These are phyloP conservation scores for Tipula helvola DNA, from an alignment of 2,888 invertebrate genomes.

Conservation along the genomic window DNA sequence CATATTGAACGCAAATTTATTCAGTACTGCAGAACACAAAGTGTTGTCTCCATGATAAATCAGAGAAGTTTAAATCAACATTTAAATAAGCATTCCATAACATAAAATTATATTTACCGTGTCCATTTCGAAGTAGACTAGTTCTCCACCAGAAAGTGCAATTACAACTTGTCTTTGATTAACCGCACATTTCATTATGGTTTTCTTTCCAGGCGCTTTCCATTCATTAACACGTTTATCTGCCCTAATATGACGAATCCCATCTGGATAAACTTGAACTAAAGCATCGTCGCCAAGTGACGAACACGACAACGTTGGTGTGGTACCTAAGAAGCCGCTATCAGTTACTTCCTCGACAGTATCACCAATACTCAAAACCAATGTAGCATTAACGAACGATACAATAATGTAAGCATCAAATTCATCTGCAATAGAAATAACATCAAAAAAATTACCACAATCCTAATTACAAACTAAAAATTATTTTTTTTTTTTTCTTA, in stretches of 20 bases:
- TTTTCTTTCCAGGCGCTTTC: constrained; percentile 96
- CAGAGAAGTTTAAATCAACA: constrained; percentile 15
- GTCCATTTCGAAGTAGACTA: constrained; percentile 99
- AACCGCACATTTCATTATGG: constrained; percentile 94
- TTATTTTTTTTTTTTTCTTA: background rate
- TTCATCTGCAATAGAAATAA: constrained; percentile 62
- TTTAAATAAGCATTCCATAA: background rate
- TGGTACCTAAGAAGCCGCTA: constrained; percentile 97
- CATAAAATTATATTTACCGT: constrained; percentile 49
- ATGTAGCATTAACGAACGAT: constrained; percentile 93
- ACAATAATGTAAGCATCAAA: constrained; percentile 99
- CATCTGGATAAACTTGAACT: constrained; percentile 97
- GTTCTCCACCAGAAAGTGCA: constrained; percentile 90
- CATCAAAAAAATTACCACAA: background rate
- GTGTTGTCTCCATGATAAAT: constrained; percentile 34
- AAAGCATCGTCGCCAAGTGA: constrained; percentile 95
- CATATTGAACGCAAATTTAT: constrained; percentile 12
- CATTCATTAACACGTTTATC: constrained; percentile 98
- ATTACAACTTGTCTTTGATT: constrained; percentile 98
- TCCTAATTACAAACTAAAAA: constrained; percentile 1
- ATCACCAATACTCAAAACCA: constrained; percentile 97
- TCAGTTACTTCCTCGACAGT: constrained; percentile 99
- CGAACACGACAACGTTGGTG: constrained; percentile 96
- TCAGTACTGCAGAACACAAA: constrained; percentile 39
- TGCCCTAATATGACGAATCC: constrained; percentile 94